Conservation (phyloP, 2,113 vertebrate species). For the Macquaria australasica region DNA sequence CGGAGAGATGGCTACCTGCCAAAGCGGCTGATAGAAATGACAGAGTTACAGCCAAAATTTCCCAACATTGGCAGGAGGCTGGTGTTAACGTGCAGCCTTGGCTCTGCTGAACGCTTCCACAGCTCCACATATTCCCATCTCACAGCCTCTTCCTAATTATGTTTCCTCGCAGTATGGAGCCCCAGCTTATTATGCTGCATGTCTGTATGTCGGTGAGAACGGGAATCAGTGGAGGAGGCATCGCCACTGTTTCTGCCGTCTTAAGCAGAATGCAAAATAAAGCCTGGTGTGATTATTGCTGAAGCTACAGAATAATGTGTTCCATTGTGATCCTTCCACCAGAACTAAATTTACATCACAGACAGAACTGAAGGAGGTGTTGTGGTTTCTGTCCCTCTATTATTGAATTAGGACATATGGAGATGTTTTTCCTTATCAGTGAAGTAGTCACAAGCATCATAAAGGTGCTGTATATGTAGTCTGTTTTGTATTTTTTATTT, state of each 20-base stretch:
- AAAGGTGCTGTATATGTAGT: background rate
- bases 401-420: background rate
- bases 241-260: slow-evolving; percentile 55
- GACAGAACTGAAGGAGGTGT: slow-evolving; percentile 4
- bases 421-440: background rate
- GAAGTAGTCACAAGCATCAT: background rate
- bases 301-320: slow-evolving; percentile 47
- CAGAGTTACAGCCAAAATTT: slow-evolving; percentile 23
- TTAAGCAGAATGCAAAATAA: slow-evolving; percentile 67
- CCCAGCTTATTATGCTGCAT: slow-evolving; percentile 50
- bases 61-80: slow-evolving; percentile 58
- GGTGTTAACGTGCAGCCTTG: slow-evolving; percentile 56
- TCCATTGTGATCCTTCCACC: slow-evolving; percentile 34
- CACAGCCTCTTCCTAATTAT: slow-evolving; percentile 59
- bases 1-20: slow-evolving; percentile 19
- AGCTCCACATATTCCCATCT: slow-evolving; percentile 49
- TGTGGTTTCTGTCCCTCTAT: slow-evolving; percentile 1
- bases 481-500: background rate
- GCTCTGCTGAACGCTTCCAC: slow-evolving; percentile 29
- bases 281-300: slow-evolving; percentile 46
- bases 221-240: slow-evolving; percentile 39
- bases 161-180: slow-evolving; percentile 45
- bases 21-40: slow-evolving; percentile 28
- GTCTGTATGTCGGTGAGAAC: slow-evolving; percentile 26
- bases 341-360: slow-evolving; percentile 23